These are phyloP conservation scores for Zaprionus taronus DNA, from an alignment of 1,140 invertebrate genomes.

Conservation along the genomic window DNA sequence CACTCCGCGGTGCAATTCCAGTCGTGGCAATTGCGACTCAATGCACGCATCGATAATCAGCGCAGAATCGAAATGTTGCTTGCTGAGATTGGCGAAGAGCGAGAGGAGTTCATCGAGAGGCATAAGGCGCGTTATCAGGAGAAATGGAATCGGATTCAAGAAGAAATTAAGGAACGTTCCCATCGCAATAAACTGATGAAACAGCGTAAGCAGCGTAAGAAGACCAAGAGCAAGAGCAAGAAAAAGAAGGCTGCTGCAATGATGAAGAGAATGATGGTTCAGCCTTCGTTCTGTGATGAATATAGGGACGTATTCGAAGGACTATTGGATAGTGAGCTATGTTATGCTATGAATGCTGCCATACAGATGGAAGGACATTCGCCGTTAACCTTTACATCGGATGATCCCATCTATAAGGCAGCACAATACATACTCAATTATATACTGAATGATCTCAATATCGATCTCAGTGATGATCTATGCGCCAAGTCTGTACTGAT, in stretches of 20 bases:
- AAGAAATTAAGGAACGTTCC: conserved; percentile 62
- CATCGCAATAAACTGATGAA: not conserved
- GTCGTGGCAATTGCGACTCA: conserved; percentile 70
- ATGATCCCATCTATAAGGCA: conserved; percentile 81
- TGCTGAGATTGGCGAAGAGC: conserved; percentile 51
- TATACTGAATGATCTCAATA: conserved; percentile 61
- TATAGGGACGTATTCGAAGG: conserved; percentile 67
- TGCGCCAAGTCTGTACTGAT: conserved; percentile 48
- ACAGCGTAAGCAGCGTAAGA: conserved; percentile 44
- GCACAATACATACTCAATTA: conserved; percentile 74
- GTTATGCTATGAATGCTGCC: conserved; percentile 74
- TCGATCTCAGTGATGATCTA: conserved; percentile 70
- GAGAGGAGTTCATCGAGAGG: conserved; percentile 59
- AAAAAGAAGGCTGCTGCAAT: not conserved
- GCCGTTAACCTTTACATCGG: conserved; percentile 51
- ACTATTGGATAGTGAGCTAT: conserved; percentile 67
- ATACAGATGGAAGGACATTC: conserved; percentile 65
- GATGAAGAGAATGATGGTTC: too few species aligned
- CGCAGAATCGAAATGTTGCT: conserved; percentile 55
- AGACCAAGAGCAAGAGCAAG: conserved; percentile 28
- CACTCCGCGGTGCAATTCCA: conserved; percentile 57
- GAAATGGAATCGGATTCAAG: conserved; percentile 71
- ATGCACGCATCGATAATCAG: conserved; percentile 71
- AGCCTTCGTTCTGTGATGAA: conserved; percentile 64
- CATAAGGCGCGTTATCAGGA: conserved; percentile 57